These are phyloP conservation scores for Listrodromus nycthemerus DNA, from an alignment of 2,888 invertebrate species.

Conservation along the genomic window DNA sequence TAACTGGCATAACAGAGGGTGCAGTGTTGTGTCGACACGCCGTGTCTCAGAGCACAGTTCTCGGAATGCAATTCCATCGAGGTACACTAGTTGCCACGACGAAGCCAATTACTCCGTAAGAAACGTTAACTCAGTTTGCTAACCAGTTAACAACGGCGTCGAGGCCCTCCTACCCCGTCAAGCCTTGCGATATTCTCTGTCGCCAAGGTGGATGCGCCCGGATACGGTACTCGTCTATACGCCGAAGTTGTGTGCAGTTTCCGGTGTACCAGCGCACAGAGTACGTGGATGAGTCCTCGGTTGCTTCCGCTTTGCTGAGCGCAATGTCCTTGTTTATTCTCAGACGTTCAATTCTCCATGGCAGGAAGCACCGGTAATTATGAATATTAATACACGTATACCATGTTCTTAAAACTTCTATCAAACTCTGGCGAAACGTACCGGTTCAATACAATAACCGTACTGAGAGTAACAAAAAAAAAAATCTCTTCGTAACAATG, in stretches of 20 bases:
- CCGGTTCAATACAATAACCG: neutral
- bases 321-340: conserved; percentile 25
- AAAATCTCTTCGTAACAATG: neutral
- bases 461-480: neutral
- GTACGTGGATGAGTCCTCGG: conserved; percentile 31
- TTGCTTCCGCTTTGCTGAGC: conserved; percentile 37
- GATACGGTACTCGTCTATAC: conserved; percentile 47
- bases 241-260: conserved; percentile 58
- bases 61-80: conserved; percentile 73
- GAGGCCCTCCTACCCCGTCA: conserved; percentile 23
- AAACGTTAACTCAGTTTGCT: conserved; percentile 82
- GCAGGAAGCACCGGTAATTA: conserved; percentile 29
- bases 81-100: conserved; percentile 69
- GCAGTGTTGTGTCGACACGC: conserved; percentile 63
- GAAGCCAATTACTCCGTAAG: conserved; percentile 76
- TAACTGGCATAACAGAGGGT: conserved; percentile 66
- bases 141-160: conserved; percentile 78
- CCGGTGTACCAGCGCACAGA: conserved; percentile 30
- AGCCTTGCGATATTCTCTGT: conserved; percentile 34
- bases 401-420: neutral
- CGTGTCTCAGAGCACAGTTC: conserved; percentile 54
- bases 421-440: conserved; percentile 10
- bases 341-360: conserved; percentile 24
- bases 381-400: conserved; percentile 24
- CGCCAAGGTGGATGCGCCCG: conserved; percentile 36